Base-by-base conservation (phyloP, 2,888 invertebrate genomes). In the Drosophila merina region DNA sequence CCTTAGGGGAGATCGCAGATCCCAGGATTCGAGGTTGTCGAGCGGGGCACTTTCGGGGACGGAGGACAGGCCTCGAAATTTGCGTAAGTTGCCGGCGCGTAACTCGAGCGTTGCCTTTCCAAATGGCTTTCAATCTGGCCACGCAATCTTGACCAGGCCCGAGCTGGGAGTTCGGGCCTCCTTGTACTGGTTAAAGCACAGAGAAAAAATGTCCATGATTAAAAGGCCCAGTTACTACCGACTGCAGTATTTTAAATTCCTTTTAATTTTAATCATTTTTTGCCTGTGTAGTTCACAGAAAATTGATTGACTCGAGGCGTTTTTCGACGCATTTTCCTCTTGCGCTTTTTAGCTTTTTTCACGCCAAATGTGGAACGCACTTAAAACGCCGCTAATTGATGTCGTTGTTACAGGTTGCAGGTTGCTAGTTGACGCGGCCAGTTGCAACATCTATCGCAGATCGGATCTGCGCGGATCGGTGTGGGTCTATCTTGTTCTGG, bases 341-440 rank as follows among this genome's bases (percentile, higher is more conserved):
- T 63, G 64, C 67, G 58, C 62, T 79, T 72, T 77, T 72, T 56
- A 57, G 74, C 75, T 56, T 74, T 77, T 57, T 82, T 87, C 86
- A 73, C 88, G 82, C 83, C 88, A 77, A 83, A 81, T 80, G 81
- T 69, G 81, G 73, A 57, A 55, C 72, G 76, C 88, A 88, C 80
- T 84, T 76, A 86, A 85, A 86, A 74, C 70, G 70, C 66, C 79
- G 87, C 88, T 85, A 88, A 85, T 85, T 88, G 85, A 85, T 86
- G 87, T 85, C 82, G 86, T 42, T 33, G 71, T 58, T 59, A 45
- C 72, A 68, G 57, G 55, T 78, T 74, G 63, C 58, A 28, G 10
- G 57, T 45, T 62, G 49, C 36, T 9, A 48, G 54, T 52, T 30
- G 12, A 14, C 28, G 36, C 50, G 49, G 49, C 44, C 20, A 67